Evolutionary conservation across 2,113 vertebrate genomes (phyloP).

Genomic region (Nanorana parkeri): DNA sequence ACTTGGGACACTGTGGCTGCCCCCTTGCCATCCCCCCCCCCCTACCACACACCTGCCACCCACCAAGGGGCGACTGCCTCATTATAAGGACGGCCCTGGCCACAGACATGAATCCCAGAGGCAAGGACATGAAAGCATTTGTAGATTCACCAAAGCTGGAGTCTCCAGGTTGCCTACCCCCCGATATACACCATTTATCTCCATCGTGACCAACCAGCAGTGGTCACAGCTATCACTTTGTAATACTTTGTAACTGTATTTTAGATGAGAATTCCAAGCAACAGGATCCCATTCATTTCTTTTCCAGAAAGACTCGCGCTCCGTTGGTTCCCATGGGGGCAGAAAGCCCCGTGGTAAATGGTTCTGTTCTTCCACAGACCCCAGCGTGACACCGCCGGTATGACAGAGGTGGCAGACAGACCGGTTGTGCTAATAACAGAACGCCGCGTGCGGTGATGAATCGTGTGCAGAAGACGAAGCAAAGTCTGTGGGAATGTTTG

Average conservation of each 20-base stretch:
- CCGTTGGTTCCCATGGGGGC: background rate
- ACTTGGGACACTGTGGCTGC: no score
- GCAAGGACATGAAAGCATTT: no score
- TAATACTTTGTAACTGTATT: background rate
- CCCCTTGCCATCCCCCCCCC: no score
- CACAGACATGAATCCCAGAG: no score
- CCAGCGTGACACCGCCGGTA: background rate
- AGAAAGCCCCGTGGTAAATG: background rate
- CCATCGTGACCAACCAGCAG: no score
- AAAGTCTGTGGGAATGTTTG: conserved; percentile 9
- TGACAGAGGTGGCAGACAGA: background rate
- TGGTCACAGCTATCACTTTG: no score
- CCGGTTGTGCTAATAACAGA: background rate
- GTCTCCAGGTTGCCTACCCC: no score
- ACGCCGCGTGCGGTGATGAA: background rate
- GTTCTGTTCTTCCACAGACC: background rate
- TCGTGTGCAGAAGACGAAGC: background rate
- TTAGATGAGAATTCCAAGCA: background rate
- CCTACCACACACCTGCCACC: no score
- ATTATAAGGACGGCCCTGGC: no score
- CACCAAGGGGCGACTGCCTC: no score
- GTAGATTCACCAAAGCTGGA: no score
- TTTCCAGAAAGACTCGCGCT: background rate
- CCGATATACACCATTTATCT: no score
- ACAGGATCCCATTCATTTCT: background rate